Evolutionary conservation across 2,113 vertebrate genomes (phyloP).

Genomic region (Tyto alba): DNA sequence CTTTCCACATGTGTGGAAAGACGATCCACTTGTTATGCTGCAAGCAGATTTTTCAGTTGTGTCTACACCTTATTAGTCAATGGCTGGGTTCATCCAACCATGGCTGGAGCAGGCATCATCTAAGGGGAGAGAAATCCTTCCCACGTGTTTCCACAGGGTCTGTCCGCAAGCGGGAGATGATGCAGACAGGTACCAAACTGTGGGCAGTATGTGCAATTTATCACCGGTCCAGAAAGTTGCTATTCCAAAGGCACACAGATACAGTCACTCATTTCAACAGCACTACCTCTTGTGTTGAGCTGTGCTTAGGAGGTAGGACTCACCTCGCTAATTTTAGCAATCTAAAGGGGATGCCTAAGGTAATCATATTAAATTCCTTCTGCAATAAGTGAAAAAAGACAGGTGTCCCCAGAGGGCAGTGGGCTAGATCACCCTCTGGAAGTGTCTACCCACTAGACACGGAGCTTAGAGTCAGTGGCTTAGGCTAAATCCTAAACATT

Average conservation of each 20-base stretch:
- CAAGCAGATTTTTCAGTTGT: not conserved
- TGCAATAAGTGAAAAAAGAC: not conserved
- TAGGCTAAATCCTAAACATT: not conserved
- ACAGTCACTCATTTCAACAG: not conserved
- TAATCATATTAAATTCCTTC: not conserved
- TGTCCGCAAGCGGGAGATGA: not conserved
- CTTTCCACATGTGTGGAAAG: too few relatives aligned
- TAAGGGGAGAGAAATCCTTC: not conserved
- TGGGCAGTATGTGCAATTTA: not conserved
- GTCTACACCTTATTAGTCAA: not conserved
- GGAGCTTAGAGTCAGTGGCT: not conserved
- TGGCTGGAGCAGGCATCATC: not conserved
- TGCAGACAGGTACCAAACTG: fast-evolving
- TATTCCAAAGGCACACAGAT: not conserved
- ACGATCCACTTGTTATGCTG: not conserved
- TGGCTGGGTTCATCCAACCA: not conserved
- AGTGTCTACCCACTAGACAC: not conserved
- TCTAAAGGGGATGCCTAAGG: not conserved
- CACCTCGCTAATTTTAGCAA: not conserved
- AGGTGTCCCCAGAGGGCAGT: not conserved
- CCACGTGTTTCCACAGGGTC: not conserved
- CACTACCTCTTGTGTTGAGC: not conserved
- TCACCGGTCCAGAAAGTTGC: not conserved
- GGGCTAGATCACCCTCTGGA: not conserved
- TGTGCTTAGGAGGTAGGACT: not conserved